Percentiles rank a stretch among this genome's conserved stretches.
Evolutionary conservation across 2,888 invertebrate species (phyloP).

Genomic region (Allygus modestus): DNA sequence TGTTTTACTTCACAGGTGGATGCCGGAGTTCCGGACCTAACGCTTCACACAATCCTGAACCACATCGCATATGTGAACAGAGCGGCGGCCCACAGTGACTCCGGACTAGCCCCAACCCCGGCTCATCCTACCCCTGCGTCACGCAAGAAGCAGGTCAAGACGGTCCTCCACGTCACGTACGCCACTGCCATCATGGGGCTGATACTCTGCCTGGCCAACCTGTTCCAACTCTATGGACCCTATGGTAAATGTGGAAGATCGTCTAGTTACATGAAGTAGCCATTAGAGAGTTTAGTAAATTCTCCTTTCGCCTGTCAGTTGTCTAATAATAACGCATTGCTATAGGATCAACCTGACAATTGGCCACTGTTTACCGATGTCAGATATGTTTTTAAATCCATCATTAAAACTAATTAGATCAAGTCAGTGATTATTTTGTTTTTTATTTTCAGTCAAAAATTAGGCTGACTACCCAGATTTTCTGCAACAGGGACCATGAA

Average conservation of each 20-base stretch:
- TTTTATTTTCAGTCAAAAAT: too few species aligned
- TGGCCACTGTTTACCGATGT: too few species aligned
- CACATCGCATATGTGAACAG: slow-evolving; percentile 78
- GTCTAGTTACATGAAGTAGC: too few species aligned
- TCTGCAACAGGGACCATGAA: too few species aligned
- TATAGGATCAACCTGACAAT: too few species aligned
- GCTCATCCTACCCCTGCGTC: slow-evolving; percentile 68
- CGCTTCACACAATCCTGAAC: slow-evolving; percentile 77
- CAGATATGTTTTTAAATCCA: too few species aligned
- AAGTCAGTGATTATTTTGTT: too few species aligned
- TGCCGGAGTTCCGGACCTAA: slow-evolving; percentile 72
- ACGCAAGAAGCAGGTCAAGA: slow-evolving; percentile 74
- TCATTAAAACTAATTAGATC: too few species aligned
- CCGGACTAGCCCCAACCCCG: slow-evolving; percentile 62
- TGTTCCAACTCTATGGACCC: slow-evolving; percentile 76
- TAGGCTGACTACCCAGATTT: too few species aligned
- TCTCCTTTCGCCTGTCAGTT: too few species aligned
- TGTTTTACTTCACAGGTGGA: slow-evolving; percentile 69
- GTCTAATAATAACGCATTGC: too few species aligned
- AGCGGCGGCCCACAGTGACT: slow-evolving; percentile 71
- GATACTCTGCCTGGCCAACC: slow-evolving; percentile 76
- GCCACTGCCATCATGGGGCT: slow-evolving; percentile 77
- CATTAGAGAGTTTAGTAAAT: too few species aligned
- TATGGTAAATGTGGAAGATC: slow-evolving; percentile 75
- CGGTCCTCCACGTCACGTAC: slow-evolving; percentile 77